phyloP scores from a whole-genome alignment of 2,113 vertebrate genomes.

The Podarcis muralis region DNA sequence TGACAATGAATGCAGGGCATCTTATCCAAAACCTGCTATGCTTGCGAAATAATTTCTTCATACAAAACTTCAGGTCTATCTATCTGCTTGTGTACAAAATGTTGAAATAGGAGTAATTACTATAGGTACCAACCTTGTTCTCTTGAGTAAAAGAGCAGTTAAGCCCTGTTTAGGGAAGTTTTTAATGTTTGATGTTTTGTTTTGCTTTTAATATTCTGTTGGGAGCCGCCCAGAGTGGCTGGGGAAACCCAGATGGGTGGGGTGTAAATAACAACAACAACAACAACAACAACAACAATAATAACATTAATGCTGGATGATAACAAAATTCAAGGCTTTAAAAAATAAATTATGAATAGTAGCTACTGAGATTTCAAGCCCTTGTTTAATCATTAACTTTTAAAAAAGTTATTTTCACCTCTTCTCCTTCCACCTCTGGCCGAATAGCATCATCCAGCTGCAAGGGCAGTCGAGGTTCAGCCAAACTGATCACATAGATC shows the following conservation, averaged over 20 bases:
- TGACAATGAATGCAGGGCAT: neutral
- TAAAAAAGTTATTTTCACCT: constrained; percentile 81
- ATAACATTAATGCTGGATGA: neutral
- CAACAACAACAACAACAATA: no score
- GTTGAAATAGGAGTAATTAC: neutral
- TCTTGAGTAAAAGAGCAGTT: neutral
- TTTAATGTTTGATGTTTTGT: no score
- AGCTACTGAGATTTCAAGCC: neutral
- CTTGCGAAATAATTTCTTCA: neutral
- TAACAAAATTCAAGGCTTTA: constrained; percentile 20
- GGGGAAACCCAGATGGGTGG: no score
- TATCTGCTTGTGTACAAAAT: neutral
- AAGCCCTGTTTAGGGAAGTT: no score
- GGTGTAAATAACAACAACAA: no score
- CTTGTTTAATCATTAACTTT: constrained; percentile 19
- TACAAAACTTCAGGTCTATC: neutral
- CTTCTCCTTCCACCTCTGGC: constrained; percentile 92
- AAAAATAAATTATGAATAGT: neutral
- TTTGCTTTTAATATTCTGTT: no score
- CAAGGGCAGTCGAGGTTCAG: constrained; percentile 91
- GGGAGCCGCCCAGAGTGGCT: no score
- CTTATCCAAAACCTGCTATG: neutral
- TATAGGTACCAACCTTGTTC: neutral
- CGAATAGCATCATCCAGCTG: constrained; percentile 95
- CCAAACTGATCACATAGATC: constrained; percentile 96